Percentiles rank a stretch among this genome's conserved stretches.
These are phyloP conservation scores for Clostera curtula DNA, from an alignment of 2,888 invertebrate genomes.

Conservation along the genomic window DNA sequence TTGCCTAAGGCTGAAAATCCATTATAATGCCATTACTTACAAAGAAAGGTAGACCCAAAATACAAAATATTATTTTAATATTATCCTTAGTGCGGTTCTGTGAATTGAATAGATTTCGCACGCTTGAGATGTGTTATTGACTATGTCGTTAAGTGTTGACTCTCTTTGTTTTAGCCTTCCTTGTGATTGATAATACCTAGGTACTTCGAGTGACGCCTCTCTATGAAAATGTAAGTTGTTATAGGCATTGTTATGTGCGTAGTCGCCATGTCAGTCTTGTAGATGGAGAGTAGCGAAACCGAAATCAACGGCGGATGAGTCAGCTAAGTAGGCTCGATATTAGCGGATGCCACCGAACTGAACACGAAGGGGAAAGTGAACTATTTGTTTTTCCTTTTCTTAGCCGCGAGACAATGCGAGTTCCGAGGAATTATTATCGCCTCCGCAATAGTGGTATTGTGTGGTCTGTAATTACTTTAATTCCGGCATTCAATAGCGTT, in stretches of 20 bases:
- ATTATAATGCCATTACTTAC: constrained; percentile 22
- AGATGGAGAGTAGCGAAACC: constrained; percentile 56
- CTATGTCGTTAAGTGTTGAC: too few species aligned
- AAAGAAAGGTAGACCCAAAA: constrained; percentile 8
- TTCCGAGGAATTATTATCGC: constrained; percentile 31
- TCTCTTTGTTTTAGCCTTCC: constrained; percentile 15
- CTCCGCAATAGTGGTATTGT: constrained; percentile 22
- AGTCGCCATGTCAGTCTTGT: constrained; percentile 43
- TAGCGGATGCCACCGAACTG: constrained; percentile 60
- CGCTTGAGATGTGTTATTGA: too few species aligned
- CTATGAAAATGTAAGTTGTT: constrained; percentile 29
- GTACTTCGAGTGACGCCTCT: constrained; percentile 12
- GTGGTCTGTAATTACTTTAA: constrained; percentile 39
- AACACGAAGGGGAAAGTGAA: constrained; percentile 71
- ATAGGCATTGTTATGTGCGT: constrained; percentile 12
- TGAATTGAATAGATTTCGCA: too few species aligned
- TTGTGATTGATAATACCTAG: constrained; percentile 30
- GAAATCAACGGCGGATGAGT: constrained; percentile 63
- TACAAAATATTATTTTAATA: neutral
- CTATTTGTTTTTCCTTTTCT: constrained; percentile 66
- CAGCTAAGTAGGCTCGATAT: constrained; percentile 58
- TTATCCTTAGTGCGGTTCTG: too few species aligned
- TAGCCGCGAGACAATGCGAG: constrained; percentile 39
- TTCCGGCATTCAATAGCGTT: constrained; percentile 42
- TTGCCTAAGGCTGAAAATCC: constrained; percentile 15